phyloP scores from a whole-genome alignment of 2,113 vertebrate species.

The Upupa epops region DNA sequence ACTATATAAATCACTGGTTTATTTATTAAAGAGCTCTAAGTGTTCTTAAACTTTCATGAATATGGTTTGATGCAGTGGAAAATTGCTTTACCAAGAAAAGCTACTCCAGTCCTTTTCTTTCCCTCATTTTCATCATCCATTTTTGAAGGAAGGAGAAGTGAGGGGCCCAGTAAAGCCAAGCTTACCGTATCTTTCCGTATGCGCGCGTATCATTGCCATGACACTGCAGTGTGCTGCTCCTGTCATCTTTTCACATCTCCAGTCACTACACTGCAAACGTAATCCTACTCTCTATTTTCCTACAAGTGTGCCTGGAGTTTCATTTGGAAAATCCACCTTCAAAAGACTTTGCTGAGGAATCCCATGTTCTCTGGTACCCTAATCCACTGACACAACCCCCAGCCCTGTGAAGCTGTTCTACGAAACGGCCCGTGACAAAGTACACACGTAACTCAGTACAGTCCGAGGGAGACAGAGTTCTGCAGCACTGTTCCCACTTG shows the following conservation, averaged over 20 bases:
- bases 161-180: background rate
- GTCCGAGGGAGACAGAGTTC: background rate
- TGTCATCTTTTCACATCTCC: background rate
- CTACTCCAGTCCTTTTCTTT: background rate
- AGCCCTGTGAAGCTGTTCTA: background rate
- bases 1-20: background rate
- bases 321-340: background rate
- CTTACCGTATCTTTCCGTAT: background rate
- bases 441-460: background rate
- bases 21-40: constrained; percentile 20
- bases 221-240: background rate
- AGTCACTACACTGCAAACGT: background rate
- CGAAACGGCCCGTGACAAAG: background rate
- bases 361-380: background rate
- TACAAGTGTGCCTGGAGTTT: background rate
- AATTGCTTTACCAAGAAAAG: background rate
- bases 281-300: background rate
- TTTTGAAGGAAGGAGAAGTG: background rate
- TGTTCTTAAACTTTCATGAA: background rate
- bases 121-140: background rate
- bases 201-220: background rate
- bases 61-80: background rate
- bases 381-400: background rate
- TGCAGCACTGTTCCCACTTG: background rate
- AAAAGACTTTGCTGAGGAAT: background rate